These are phyloP conservation scores for Stichodactyla helianthus DNA, from an alignment of 64 coral and sea anemone genomes.

Conservation along the genomic window DNA sequence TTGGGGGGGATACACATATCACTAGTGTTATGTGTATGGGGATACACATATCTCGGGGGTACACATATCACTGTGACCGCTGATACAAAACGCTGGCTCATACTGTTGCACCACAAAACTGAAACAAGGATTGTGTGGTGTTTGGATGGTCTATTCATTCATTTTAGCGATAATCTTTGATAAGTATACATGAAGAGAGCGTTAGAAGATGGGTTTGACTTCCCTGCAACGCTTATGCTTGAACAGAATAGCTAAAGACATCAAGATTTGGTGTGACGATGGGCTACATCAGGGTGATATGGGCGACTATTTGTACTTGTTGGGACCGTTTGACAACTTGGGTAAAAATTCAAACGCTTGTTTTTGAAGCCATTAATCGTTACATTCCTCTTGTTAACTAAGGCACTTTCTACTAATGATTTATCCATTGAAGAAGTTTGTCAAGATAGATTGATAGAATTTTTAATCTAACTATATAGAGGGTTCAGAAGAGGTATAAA, in stretches of 20 bases:
- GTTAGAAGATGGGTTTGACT: not conserved
- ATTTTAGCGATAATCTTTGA: not conserved
- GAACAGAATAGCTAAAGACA: conserved; percentile 56
- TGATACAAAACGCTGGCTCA: not conserved
- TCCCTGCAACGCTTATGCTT: conserved; percentile 53
- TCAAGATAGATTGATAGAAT: no score
- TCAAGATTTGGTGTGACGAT: conserved; percentile 43
- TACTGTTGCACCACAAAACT: not conserved
- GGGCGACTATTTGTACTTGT: conserved; percentile 47
- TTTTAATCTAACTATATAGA: no score
- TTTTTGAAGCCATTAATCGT: no score
- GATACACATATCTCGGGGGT: no score
- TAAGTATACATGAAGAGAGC: not conserved
- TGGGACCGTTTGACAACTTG: conserved; percentile 75
- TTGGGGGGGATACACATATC: no score
- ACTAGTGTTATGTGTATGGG: no score
- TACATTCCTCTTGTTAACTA: no score
- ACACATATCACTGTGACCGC: not conserved
- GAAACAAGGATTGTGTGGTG: not conserved
- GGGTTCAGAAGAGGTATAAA: no score
- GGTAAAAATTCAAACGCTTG: conserved; percentile 20
- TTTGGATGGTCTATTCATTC: not conserved
- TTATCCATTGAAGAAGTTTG: no score
- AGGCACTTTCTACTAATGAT: no score
- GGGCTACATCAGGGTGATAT: conserved; percentile 1